Conservation (phyloP, 2,113 vertebrate genomes). For the Excalfactoria chinensis region DNA sequence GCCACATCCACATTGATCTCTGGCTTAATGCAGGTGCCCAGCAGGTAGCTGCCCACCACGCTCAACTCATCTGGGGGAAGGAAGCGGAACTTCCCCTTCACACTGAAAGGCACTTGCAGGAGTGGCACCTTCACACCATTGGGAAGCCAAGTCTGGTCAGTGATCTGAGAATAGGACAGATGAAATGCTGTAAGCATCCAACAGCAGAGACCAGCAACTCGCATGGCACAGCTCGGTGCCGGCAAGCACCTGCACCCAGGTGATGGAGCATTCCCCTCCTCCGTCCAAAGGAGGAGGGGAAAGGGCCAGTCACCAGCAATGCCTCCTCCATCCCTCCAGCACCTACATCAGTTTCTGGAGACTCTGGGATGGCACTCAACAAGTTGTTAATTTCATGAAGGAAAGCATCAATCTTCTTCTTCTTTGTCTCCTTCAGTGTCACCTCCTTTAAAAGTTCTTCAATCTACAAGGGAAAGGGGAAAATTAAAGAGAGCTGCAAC, state of each 20-base stretch:
- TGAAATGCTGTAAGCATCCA: rapidly evolving
- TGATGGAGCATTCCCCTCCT: neutral
- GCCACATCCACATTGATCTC: constrained; percentile 88
- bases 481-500: neutral
- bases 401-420: constrained; percentile 85
- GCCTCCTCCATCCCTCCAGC: neutral
- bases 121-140: constrained; percentile 85
- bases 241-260: neutral
- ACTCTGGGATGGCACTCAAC: constrained; percentile 80
- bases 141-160: constrained; percentile 88
- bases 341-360: constrained; percentile 81
- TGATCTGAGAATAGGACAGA: constrained; percentile 76
- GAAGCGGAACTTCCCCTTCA: constrained; percentile 91
- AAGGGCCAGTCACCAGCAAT: no score
- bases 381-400: constrained; percentile 81
- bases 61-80: constrained; percentile 83
- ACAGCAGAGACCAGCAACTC: neutral
- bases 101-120: constrained; percentile 83
- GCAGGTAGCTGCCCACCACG: constrained; percentile 93
- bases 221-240: neutral
- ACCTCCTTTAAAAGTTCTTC: constrained; percentile 95
- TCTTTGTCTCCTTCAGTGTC: constrained; percentile 86
- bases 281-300: neutral
- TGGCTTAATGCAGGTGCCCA: constrained; percentile 90
- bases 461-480: constrained; percentile 76